Conservation (phyloP, 1,140 invertebrate species). For the Drosophila equinoxialis region DNA sequence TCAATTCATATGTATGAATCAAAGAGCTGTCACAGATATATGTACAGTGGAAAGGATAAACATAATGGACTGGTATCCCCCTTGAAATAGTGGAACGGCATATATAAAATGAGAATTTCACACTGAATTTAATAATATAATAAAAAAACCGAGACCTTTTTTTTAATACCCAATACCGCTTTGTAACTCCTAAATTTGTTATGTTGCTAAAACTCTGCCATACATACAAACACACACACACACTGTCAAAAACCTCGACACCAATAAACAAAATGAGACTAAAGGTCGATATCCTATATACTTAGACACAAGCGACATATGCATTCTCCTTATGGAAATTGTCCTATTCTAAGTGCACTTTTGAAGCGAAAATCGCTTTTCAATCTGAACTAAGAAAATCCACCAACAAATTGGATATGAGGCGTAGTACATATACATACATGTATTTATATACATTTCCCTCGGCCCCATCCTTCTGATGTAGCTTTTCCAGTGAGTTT, state of each 20-base stretch:
- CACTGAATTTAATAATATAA: too few relatives aligned
- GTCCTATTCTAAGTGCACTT: constrained; percentile 12
- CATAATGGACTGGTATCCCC: too few relatives aligned
- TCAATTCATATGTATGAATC: constrained; percentile 68
- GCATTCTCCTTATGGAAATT: constrained; percentile 27
- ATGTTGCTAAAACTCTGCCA: constrained; percentile 21
- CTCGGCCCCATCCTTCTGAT: constrained; percentile 63
- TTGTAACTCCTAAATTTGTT: not conserved
- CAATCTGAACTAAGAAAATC: constrained; percentile 16
- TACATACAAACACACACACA: constrained; percentile 2
- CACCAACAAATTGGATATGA: constrained; percentile 46
- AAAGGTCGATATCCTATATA: constrained; percentile 67
- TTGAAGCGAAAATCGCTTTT: constrained; percentile 27
- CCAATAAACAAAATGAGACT: constrained; percentile 25
- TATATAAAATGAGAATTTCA: too few relatives aligned
- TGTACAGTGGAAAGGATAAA: too few relatives aligned
- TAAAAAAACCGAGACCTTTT: too few relatives aligned
- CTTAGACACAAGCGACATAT: not conserved
- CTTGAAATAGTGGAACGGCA: too few relatives aligned
- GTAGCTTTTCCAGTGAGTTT: constrained; percentile 38
- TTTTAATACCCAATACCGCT: too few relatives aligned
- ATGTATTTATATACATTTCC: not conserved
- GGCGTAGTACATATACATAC: constrained; percentile 37
- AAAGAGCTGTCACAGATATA: not conserved
- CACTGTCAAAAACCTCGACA: not conserved